Base-by-base conservation (phyloP, 2,797 vertebrate genomes). In the Anas flavirostris region DNA sequence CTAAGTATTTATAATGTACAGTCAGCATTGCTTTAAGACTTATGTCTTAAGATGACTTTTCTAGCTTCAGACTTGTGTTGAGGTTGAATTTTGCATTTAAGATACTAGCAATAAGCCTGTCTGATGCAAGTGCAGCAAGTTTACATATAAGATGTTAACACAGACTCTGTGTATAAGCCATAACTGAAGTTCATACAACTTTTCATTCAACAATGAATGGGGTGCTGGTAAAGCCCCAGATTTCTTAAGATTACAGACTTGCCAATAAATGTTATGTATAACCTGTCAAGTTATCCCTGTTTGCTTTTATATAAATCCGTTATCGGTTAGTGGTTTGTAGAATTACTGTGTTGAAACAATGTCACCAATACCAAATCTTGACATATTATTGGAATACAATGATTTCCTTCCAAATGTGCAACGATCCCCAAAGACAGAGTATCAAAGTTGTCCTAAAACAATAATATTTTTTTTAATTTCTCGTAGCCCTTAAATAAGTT, bases 81-180 rank as follows among this genome's bases (percentile, higher is more conserved):
- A 60, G 14, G 13, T 28, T 26, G 85, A 31, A 16, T 55, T 10
- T 26, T 80, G 77, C 23, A 48, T 5, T 3, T 25, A 43, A 67
- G 16, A 22, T 52, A 26, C 41, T 64, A 50, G 9, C 60, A 82
- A 60, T 1, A 81, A 69, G 35, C 23, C 10, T 31, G 14, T 28
- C 23, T 92, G 23, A 53, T 58, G 63, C 28, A n/a, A 9, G 66
- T 68, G 50, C 44, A 33, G 39, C 31, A 19, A 19, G 17, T 75
- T 88, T 62, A 26, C 18, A 16, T 0, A 0, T n/a, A 79, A 74
- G 0, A 0, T 41, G 31, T 74, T 52, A 78, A 75, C 15, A 19
- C 16, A 4, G 41, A 52, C 31, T 52, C 7, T 7, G 17, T 37
- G 11, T 58, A 52, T 72, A 52, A 77, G 33, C 3, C 0, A 0